A percentile compares a stretch with the other conserved stretches of the same genome.
Evolutionary conservation across 2,797 vertebrate genomes (phyloP).

Genomic region (Morus bassanus): DNA sequence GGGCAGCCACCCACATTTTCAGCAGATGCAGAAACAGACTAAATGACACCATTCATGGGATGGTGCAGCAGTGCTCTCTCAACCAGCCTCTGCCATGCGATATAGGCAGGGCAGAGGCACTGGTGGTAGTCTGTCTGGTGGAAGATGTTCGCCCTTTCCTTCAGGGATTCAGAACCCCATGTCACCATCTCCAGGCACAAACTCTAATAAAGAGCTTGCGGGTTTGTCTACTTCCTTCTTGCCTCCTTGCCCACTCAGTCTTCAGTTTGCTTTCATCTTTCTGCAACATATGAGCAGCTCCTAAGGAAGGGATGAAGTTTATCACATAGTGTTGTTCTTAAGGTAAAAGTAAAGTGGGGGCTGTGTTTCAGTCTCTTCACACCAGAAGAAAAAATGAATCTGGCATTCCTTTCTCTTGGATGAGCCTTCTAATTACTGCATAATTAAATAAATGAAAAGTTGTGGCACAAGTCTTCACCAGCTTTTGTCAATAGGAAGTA

Average conservation of each 20-base stretch:
- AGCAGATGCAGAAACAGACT: not conserved
- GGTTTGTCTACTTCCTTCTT: not conserved
- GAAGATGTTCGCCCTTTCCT: not conserved
- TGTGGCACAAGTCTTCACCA: not conserved
- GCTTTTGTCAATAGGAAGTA: not conserved
- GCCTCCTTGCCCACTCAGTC: not conserved
- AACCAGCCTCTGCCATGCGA: not conserved
- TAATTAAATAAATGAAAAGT: not conserved
- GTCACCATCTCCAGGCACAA: not conserved
- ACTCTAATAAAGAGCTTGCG: not conserved
- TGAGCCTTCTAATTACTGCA: not conserved
- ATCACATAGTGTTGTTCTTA: not conserved
- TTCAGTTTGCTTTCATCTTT: not conserved
- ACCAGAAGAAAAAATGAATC: not conserved
- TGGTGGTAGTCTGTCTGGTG: not conserved
- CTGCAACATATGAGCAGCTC: not conserved
- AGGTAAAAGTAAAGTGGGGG: not conserved
- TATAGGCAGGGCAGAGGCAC: not conserved
- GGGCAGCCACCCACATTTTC: too few relatives aligned
- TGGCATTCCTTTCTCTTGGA: not conserved
- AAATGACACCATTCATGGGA: not conserved
- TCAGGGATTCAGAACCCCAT: not conserved
- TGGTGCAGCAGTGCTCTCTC: not conserved
- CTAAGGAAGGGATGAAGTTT: not conserved
- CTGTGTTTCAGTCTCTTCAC: not conserved